Evolutionary conservation across 2,888 invertebrate genomes (phyloP), one percentile per base, ranked within the genome.

Genomic region (Corythucha ciliata): DNA sequence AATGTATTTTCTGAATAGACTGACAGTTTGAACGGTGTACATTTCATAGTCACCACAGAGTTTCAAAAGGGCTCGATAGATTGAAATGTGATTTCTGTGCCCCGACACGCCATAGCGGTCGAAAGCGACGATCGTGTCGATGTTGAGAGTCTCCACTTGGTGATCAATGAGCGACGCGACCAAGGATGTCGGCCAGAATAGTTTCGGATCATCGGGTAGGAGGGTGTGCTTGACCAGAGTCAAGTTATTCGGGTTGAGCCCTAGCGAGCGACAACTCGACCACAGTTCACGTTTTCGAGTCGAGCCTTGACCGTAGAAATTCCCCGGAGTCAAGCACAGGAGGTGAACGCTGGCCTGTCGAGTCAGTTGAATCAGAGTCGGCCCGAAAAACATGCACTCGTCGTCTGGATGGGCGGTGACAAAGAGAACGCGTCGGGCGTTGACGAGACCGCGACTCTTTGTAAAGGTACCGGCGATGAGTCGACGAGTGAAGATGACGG

Each of bases 321-420:
- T 76, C 84, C 91, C 91, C 69, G 81, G 80, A 22, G 90, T 85
- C 59, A 94, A 73, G 68, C 93, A 94, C 46, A 93, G 72, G 48
- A 94, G 65, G 68, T 83, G 83, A 32, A 93, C 79, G 58, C 78
- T 74, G 63, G 79, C 79, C 59, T 76, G 74, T 58, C 76, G 73
- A 40, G 78, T 74, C 54, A 87, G 70, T 65, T 81, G 75, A 57
- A 83, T 75, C 57, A 92, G 79, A 33, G 86, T 78, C 16, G 98
- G 98, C 1, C 92, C 90, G 68, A 98, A 98, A 69, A 98, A 98
- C 97, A 98, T 96, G 62, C 90, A 90, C 68, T 98, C 97, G 68
- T 98, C 97, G 69, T 98, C 97, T 14, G 97, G 97, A 72, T 98
- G 98, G 20, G 97, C 93, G 36, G 80, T 86, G 2, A 96, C 81